Base-by-base conservation (phyloP, 2,888 invertebrate genomes). In the Apotomis turbidana region DNA sequence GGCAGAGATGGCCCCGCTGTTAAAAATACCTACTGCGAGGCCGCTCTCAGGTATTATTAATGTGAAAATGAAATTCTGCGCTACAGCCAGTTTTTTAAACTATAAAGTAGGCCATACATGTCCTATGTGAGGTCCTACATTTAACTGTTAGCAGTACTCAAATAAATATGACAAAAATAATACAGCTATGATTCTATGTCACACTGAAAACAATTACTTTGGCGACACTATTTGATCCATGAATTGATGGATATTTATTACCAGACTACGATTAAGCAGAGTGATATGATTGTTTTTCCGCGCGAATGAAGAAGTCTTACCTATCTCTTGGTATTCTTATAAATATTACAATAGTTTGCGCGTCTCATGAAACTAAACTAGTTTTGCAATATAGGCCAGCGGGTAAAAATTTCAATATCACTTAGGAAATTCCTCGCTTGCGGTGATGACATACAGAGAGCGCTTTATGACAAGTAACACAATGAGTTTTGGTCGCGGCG, bases 401-500 rank as follows among this genome's bases (percentile, higher is more conserved):
- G 41, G 78, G 79, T 79, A 82, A 83, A 85, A 81, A 81, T 87
- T 80, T 85, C 85, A 86, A 87, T 87, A 84, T 81, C 82, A 80
- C 80, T 78, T 81, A 81, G 83, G 83, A 86, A 88, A 87, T 90
- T 87, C 88, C 84, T 83, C 80, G 82, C 81, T 81, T 79, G 78
- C 78, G 79, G 81, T 81, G 79, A 83, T 3, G 85, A 87, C 76
- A 83, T 84, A 83, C 82, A 80, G 80, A 86, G 81, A 81, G 80
- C 78, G 84, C 80, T 87, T 86, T 88, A 83, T 87, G 86, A 84
- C 87, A 87, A 87, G 87, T 87, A 86, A 86, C 74, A 74, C 76
- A 91, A 90, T 91, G 88, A 88, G 88, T 91, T 90, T 89, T 86
- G 88, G 89, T 82, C 85, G 85, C 85, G 79, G 84, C 81, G 79